Evolutionary conservation across 2,797 vertebrate genomes (phyloP).

Genomic region (Sebastes matsubarae): DNA sequence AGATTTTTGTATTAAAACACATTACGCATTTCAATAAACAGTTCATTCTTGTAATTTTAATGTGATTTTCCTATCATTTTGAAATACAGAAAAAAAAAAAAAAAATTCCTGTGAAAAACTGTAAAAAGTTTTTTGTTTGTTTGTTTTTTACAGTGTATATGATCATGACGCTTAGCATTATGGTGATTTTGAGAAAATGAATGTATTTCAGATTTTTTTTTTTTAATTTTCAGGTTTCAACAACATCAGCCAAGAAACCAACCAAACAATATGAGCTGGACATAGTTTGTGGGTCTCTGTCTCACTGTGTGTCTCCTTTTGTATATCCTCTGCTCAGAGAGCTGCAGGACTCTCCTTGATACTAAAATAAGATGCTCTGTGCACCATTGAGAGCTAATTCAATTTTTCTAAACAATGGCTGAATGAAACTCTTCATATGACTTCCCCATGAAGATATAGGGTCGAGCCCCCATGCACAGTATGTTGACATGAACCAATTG

Average conservation of each 20-base stretch:
- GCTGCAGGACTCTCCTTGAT: too few species aligned
- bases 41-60: too few species aligned
- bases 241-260: background rate
- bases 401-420: background rate
- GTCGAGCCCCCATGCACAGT: background rate
- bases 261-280: background rate
- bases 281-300: background rate
- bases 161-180: background rate
- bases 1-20: too few species aligned
- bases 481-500: constrained; percentile 51
- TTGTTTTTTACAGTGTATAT: too few species aligned
- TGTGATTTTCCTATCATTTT: too few species aligned
- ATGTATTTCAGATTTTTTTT: background rate
- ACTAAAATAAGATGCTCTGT: background rate
- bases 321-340: background rate
- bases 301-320: background rate
- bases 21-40: too few species aligned
- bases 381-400: background rate
- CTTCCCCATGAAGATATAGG: background rate
- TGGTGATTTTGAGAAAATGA: background rate
- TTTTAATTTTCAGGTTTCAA: background rate
- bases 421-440: background rate
- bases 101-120: too few species aligned
- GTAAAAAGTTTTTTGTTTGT: too few species aligned
- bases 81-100: too few species aligned